Base-by-base conservation (phyloP, 2,113 vertebrate species). In the Gymnobelideus leadbeateri region DNA sequence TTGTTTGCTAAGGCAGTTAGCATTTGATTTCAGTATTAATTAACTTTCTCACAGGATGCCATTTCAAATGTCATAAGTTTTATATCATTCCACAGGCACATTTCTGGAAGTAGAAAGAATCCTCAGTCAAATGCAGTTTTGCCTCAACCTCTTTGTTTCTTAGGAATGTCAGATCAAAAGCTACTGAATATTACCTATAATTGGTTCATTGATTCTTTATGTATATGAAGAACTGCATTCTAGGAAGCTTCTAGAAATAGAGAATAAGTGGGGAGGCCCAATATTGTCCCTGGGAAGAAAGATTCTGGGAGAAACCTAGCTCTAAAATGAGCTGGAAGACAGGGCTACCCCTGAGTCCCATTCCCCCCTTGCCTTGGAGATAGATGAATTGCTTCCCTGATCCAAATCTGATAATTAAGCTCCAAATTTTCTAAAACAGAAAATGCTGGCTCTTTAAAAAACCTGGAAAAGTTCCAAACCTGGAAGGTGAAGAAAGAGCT, bases 41-140 rank as follows among this genome's bases (percentile, higher is more conserved):
- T 95, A 50, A 91, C 52, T 91, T 94, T 68, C 94, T 46, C 89
- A 47, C 50, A 90, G 28, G 94, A 95, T 51, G 52, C 37, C 55
- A 68, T 55, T 51, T 92, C 24, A 53, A 9, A 84, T 46, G 93
- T 61, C 47, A 26, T 26, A 19, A 37, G 19, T 23, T 95, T 90
- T 89, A 10, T 49, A 8, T 53, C 89, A 57, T 93, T 92, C 46
- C 12, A 92, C 14, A 28, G 16, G 55, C 92, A 93, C 28, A 89
- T 91, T 94, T 94, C 89, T 93, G 94, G 50, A 57, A 89, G 91
- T 61, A 93, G 93, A 57, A 5, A 91, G 25, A 57, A 93, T 61
- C 49, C 90, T 37, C 89, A 92, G 55, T 89, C 91, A 96, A 52
- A 96, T 49, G n/a, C 23, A 61, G 61, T 24, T 89, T 95, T 95